Conservation (phyloP, 2,113 vertebrate genomes). For the Ahaetulla prasina region DNA sequence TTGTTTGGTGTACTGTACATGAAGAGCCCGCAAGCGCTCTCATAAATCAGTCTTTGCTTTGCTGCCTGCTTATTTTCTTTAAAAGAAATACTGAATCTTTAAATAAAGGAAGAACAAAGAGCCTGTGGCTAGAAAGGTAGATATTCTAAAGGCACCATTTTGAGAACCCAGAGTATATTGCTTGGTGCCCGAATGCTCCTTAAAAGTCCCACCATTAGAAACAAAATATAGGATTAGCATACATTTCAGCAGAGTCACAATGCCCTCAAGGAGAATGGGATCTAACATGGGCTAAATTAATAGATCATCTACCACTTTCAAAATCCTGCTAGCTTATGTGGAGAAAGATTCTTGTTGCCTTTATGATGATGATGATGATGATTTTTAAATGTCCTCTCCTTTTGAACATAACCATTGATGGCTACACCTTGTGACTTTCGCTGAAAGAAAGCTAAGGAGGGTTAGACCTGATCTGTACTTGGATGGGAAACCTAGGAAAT, state of each 20-base stretch:
- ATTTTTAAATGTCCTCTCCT: not conserved
- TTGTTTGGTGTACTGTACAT: not conserved
- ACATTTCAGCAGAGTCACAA: not conserved
- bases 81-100: not conserved
- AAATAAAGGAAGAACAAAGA: not conserved
- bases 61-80: not conserved
- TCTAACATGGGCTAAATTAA: not conserved
- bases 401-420: not conserved
- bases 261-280: not conserved
- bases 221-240: not conserved
- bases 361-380: not conserved
- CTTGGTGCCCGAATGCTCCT: not conserved
- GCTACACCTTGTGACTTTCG: not conserved
- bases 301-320: not conserved
- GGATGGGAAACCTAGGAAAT: not conserved
- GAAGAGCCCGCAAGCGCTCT: not conserved
- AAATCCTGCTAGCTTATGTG: not conserved
- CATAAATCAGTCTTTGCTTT: not conserved
- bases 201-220: not conserved
- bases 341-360: not conserved
- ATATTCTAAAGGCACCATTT: not conserved
- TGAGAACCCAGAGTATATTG: not conserved
- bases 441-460: not conserved
- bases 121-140: not conserved
- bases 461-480: not conserved